Evolutionary conservation across 2,113 vertebrate species (phyloP).

Genomic region (Pelvicachromis taeniatus): DNA sequence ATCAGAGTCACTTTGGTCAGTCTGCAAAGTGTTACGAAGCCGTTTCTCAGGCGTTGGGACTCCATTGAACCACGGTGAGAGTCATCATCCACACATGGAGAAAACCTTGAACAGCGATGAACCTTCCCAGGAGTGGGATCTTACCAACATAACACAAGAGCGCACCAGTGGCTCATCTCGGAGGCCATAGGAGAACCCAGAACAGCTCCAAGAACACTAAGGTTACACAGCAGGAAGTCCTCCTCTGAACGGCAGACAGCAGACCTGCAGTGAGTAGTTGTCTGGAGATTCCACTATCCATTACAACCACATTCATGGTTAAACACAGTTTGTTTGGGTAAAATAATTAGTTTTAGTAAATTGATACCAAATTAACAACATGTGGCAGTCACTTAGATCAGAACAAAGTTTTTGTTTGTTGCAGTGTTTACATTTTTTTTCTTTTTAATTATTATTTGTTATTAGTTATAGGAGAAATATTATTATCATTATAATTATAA

Average conservation of each 20-base stretch:
- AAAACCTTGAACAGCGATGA: neutral
- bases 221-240: neutral
- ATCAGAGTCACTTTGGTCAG: neutral
- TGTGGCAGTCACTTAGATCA: no score
- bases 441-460: neutral
- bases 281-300: neutral
- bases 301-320: neutral
- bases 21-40: neutral
- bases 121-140: neutral
- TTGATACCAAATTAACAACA: no score
- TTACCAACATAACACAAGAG: neutral
- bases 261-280: neutral
- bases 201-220: neutral
- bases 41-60: neutral
- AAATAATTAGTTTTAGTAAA: neutral
- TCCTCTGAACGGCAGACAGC: neutral
- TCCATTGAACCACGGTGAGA: neutral
- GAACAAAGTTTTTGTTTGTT: neutral
- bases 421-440: neutral
- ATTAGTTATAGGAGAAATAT: neutral
- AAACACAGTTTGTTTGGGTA: neutral
- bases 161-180: neutral
- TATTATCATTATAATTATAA: neutral
- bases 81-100: neutral
- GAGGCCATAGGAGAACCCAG: neutral